phyloP scores from a whole-genome alignment of 1,140 invertebrate genomes.

The Xylocopa sonorina region DNA sequence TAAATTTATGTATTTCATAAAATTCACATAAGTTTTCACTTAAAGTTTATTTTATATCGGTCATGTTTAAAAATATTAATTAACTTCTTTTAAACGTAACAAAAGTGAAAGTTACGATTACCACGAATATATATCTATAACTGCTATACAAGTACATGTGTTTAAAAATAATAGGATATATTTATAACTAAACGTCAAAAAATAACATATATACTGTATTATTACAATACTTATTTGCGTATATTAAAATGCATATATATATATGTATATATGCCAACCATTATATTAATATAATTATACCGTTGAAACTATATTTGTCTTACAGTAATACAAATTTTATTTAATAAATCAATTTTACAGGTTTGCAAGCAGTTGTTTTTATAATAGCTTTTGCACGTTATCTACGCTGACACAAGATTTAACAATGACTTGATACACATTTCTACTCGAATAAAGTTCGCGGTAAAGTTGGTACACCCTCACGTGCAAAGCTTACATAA shows the following conservation, averaged over 20 bases:
- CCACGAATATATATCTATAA: too few relatives aligned
- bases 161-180: conserved; percentile 35
- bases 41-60: neutral
- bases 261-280: too few relatives aligned
- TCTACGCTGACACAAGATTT: neutral
- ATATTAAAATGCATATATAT: neutral
- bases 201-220: neutral
- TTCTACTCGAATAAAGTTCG: neutral
- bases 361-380: neutral
- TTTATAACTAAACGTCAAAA: conserved; percentile 16
- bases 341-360: neutral
- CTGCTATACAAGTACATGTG: neutral
- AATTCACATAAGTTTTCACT: too few relatives aligned
- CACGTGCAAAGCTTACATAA: conserved; percentile 55
- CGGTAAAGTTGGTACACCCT: conserved; percentile 26
- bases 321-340: neutral
- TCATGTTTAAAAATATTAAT: neutral
- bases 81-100: neutral
- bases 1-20: neutral
- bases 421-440: neutral
- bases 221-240: neutral
- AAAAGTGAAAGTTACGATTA: too few relatives aligned
- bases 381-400: too few relatives aligned
- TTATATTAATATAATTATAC: too few relatives aligned
- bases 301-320: neutral